These are phyloP conservation scores for Malurus cyaneus DNA, from an alignment of 2,113 vertebrate species.

Conservation along the genomic window DNA sequence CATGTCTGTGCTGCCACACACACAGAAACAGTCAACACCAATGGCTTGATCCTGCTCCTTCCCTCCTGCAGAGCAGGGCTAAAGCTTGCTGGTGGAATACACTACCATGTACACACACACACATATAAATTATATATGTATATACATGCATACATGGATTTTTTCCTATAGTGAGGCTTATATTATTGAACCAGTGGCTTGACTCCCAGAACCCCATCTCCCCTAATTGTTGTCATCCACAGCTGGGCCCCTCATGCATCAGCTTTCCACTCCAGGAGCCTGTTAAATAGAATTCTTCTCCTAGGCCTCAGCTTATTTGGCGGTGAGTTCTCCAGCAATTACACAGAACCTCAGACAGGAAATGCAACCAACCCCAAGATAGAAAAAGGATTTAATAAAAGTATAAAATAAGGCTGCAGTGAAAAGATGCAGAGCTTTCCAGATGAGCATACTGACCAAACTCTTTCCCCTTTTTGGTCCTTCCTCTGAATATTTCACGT, in stretches of 20 bases:
- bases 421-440: not conserved
- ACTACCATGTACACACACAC: fast-evolving
- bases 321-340: not conserved
- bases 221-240: not conserved
- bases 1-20: not conserved
- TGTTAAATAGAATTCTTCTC: not conserved
- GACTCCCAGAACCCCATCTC: not conserved
- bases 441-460: not conserved
- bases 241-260: not conserved
- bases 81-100: not conserved
- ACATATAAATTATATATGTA: no score
- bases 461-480: not conserved
- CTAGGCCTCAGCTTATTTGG: not conserved
- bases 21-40: not conserved
- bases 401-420: not conserved
- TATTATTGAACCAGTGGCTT: not conserved
- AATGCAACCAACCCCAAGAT: not conserved
- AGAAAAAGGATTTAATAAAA: not conserved
- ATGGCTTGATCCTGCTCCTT: not conserved
- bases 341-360: not conserved
- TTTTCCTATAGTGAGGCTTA: not conserved
- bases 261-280: not conserved
- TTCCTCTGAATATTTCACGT: not conserved
- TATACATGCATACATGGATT: fast-evolving
- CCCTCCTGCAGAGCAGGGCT: not conserved